phyloP scores from a whole-genome alignment of 2,797 vertebrate species.

The Corythornis leucogaster region DNA sequence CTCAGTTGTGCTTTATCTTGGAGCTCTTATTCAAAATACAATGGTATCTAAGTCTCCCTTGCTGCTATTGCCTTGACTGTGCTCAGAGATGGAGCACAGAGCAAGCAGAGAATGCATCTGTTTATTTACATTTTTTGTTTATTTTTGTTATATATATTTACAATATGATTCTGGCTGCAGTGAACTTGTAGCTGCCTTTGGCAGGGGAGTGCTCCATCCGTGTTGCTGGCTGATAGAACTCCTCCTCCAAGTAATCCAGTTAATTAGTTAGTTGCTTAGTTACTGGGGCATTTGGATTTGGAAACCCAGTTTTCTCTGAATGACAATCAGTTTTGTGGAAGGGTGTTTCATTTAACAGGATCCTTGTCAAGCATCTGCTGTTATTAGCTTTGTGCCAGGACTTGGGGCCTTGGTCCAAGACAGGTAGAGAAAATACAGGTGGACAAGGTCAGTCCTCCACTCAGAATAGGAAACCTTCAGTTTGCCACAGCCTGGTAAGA shows the following conservation, averaged over 20 bases:
- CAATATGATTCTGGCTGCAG: background rate
- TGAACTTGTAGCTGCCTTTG: background rate
- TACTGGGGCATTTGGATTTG: background rate
- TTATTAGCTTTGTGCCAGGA: background rate
- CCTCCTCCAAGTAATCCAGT: background rate
- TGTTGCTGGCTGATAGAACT: background rate
- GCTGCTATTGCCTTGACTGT: background rate
- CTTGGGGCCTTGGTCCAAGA: background rate
- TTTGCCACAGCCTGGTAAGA: background rate
- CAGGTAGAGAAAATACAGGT: background rate
- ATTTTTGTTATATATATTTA: background rate
- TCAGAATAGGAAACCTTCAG: background rate
- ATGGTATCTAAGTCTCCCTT: background rate
- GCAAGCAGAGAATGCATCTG: background rate
- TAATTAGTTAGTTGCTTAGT: slow-evolving; percentile 49
- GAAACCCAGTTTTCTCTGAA: slow-evolving; percentile 4
- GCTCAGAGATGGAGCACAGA: background rate
- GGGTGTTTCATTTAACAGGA: background rate
- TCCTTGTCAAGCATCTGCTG: background rate
- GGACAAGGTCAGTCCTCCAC: background rate
- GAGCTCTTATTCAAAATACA: background rate
- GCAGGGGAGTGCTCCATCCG: background rate
- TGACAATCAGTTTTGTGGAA: background rate
- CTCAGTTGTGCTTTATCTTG: background rate
- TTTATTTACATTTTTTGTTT: background rate